These are phyloP conservation scores for Drosophila watanabei DNA, from an alignment of 1,140 invertebrate genomes.

Conservation along the genomic window DNA sequence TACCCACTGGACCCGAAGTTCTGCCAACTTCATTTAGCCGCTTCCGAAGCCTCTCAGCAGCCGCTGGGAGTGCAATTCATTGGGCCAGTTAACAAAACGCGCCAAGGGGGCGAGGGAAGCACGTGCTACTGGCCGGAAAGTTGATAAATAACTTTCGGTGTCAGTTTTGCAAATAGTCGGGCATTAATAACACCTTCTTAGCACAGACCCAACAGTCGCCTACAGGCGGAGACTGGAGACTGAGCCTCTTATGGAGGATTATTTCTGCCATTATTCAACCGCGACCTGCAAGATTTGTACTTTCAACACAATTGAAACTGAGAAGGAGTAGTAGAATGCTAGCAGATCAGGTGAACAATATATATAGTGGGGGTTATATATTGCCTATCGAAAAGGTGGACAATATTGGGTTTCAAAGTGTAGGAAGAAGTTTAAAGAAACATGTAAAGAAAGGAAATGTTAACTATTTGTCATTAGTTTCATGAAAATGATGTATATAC, in stretches of 20 bases:
- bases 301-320: conserved; percentile 43
- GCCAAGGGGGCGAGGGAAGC: conserved; percentile 24
- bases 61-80: conserved; percentile 57
- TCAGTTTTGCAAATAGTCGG: conserved; percentile 71
- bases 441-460: no score
- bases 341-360: conserved; percentile 26
- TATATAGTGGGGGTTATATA: not conserved
- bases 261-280: conserved; percentile 27
- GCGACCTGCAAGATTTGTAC: conserved; percentile 16
- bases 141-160: conserved; percentile 72
- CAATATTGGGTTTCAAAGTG: not conserved
- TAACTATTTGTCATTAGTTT: no score
- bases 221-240: conserved; percentile 8
- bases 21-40: conserved; percentile 61
- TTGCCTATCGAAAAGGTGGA: not conserved
- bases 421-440: not conserved
- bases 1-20: conserved; percentile 46
- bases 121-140: conserved; percentile 60
- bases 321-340: conserved; percentile 12
- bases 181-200: conserved; percentile 77
- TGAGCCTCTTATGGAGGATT: conserved; percentile 44
- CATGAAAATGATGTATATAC: not conserved
- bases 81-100: conserved; percentile 63
- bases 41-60: conserved; percentile 59
- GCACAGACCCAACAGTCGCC: conserved; percentile 25